Evolutionary conservation across 2,113 vertebrate species (phyloP), one percentile per base, ranked within the genome.

Genomic region (Capreolus pygargus): DNA sequence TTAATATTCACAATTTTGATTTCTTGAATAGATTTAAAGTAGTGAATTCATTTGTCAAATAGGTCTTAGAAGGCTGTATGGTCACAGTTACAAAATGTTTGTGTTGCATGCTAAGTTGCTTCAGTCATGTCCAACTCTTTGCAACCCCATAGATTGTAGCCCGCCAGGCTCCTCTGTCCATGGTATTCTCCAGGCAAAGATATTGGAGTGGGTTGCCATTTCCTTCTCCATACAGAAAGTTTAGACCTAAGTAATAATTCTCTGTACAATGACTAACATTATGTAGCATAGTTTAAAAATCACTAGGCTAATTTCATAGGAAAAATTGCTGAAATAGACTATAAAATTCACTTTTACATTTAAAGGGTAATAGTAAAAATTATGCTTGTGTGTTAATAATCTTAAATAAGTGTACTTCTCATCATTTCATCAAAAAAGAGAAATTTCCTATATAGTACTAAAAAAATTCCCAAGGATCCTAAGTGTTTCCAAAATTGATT

Each of bases 401-500:
- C 33, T 67, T 36, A 67, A 39, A 25, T n/a, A 52, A 30, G 1
- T 2, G 50, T 36, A 6, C 3, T n/a, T 70, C 23, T 39, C 9
- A 39, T 13, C 30, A 47, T 43, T 64, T 61, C 17, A 78, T 8
- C 7, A 21, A 15, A 33, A 85, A 89, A 64, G 15, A 55, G 19
- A 36, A 50, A 10, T 0, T 7, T 50, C 3, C 0, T 9, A 15
- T 17, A 1, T 36, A 60, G 39, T 52, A 30, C n/a, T 60, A 6
- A 7, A 36, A 79, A 36, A 91, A 64, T 85, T 84, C 2, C 17
- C 23, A 28, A 1, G 0, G 17, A 52, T 30, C 0, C 5, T 7
- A 88, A 88, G 13, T 74, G 4, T 25, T 61, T 54, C 3, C 4
- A 52, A 45, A 23, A 14, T 14, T 30, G 6, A 64, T 50, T 58